These are phyloP conservation scores for Climacteris rufus DNA, from an alignment of 2,113 vertebrate genomes.

Conservation along the genomic window DNA sequence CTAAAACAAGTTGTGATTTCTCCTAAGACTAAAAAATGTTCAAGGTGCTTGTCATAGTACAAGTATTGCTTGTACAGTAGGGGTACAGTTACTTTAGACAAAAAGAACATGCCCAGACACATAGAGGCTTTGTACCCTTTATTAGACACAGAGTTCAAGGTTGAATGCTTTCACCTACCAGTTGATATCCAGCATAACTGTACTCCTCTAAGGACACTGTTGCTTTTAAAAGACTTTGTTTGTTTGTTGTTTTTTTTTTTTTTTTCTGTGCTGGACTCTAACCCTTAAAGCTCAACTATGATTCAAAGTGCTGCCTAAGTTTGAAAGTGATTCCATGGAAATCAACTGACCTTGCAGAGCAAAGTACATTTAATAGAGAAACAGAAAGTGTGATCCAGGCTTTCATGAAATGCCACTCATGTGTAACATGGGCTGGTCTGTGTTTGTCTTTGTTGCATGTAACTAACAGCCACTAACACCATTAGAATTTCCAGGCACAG, in stretches of 20 bases:
- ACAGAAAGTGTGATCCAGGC: not conserved
- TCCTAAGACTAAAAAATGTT: not conserved
- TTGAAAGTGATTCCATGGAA: not conserved
- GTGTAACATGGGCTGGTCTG: not conserved
- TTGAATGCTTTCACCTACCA: not conserved
- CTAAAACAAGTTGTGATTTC: not conserved
- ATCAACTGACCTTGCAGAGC: not conserved
- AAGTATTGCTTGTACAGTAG: too few species aligned
- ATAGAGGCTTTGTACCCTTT: not conserved
- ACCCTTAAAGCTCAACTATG: not conserved
- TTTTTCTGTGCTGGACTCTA: not conserved
- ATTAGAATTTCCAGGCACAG: conserved; percentile 13
- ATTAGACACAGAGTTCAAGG: not conserved
- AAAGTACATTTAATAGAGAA: not conserved
- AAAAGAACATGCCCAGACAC: not conserved
- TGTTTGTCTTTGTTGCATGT: not conserved
- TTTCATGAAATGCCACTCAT: not conserved
- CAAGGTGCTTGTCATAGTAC: not conserved
- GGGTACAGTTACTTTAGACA: not conserved
- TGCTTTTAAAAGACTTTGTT: not conserved
- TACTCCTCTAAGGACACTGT: not conserved
- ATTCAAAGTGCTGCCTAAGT: not conserved
- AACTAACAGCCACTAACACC: not conserved
- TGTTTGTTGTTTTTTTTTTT: too few species aligned
- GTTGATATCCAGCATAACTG: not conserved